Base-by-base conservation (phyloP, 92 coral and sea anemone genomes). In the Umimayanthus kanabou region DNA sequence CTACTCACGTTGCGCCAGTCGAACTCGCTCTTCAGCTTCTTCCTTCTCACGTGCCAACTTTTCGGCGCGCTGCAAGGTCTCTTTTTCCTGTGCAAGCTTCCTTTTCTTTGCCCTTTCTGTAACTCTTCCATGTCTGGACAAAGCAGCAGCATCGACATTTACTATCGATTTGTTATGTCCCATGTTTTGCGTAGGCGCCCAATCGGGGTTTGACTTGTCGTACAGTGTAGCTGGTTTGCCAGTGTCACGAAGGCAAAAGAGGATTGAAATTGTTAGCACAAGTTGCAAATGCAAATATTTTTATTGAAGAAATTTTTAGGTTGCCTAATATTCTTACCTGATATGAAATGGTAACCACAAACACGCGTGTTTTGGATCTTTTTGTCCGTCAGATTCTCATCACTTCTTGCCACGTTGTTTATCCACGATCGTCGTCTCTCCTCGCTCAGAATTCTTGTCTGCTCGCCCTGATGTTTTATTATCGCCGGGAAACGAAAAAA, bases 311-410 rank as follows among this genome's bases (percentile, higher is more conserved):
- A 53, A 33, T 72, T 15, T 43, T 47, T 47, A 47, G 9, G 50
- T 47, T 7, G 11, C 50, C 50, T 9, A 47, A 5, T 1, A 0
- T 47, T 65, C 85, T 88, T 91, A 91, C 93, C 93, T 67, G 89
- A 88, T 85, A 91, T 84, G 43, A 91, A 91, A 78, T 91, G 91
- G 69, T 91, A 72, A 82, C 91, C 43, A 76, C 93, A 91, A 25
- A 91, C 91, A 37, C 89, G 91, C 23, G 89, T 88, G 61, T 82
- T 33, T 33, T 88, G 75, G 10, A 88, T 88, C 82, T 88, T 91
- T 43, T 85, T 88, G 9, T 90, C 93, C 9, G 87, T 80, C 39
- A 91, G 77, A 77, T 88, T 91, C 2, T 70, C 75, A 26, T 28
- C 75, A 28, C 50, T 81, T 39, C 89, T 65, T 45, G 75, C 72